Evolutionary conservation across 2,113 vertebrate species (phyloP).

Genomic region (Dasyornis broadbenti): DNA sequence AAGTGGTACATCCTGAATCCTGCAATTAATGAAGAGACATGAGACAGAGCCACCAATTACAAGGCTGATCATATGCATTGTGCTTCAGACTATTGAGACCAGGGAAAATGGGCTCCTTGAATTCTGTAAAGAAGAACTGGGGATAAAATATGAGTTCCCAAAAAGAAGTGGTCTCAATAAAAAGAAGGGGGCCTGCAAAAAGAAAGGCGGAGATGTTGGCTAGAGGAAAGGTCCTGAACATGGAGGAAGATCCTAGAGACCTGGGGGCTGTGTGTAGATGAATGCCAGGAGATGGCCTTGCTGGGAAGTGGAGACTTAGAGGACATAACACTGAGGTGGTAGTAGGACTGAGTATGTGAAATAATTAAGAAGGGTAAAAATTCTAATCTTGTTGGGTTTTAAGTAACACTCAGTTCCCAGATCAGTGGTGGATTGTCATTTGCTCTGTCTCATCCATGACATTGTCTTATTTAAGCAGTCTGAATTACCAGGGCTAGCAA

Average conservation of each 20-base stretch:
- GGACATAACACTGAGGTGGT: background rate
- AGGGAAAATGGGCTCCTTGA: background rate
- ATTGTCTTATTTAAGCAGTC: background rate
- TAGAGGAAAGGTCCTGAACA: background rate
- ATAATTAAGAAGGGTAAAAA: background rate
- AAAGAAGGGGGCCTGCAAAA: background rate
- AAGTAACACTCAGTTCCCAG: background rate
- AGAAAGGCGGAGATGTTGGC: background rate
- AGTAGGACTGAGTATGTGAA: background rate
- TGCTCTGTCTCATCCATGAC: background rate
- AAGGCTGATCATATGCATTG: background rate
- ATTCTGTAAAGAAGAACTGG: background rate
- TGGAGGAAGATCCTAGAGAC: background rate
- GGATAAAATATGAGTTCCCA: background rate
- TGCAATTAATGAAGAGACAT: background rate
- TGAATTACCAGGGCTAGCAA: background rate
- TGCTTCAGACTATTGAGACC: background rate
- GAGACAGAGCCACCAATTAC: background rate
- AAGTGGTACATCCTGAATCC: background rate
- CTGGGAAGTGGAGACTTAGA: background rate
- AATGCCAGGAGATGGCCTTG: background rate
- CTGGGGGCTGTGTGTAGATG: background rate
- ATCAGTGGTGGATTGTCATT: background rate
- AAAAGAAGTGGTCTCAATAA: background rate
- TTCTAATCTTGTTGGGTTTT: background rate